phyloP scores from a whole-genome alignment of 2,113 vertebrate species.

The Brachypteracias leptosomus region DNA sequence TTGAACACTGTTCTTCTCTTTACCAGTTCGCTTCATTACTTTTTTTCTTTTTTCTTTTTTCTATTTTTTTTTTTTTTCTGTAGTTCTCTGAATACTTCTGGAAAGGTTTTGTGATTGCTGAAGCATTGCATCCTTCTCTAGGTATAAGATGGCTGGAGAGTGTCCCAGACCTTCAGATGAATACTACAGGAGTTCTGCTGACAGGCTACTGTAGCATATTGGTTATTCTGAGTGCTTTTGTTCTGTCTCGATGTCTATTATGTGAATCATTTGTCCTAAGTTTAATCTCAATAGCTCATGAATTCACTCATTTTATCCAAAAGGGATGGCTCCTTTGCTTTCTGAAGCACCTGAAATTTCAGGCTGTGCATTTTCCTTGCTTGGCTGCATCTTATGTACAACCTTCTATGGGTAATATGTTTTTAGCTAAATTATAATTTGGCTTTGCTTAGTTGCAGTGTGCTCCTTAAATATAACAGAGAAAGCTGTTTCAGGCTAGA shows the following conservation, averaged over 20 bases:
- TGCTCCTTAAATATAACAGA: neutral
- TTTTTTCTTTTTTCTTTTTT: neutral
- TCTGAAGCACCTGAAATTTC: neutral
- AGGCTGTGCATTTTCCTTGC: neutral
- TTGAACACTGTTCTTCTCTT: neutral
- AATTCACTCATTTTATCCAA: neutral
- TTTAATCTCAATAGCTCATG: neutral
- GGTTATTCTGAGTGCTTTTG: neutral
- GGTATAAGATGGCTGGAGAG: neutral
- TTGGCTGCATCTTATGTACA: neutral
- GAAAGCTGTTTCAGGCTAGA: neutral
- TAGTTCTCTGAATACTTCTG: neutral
- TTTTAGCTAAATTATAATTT: constrained; percentile 20
- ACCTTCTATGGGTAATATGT: neutral
- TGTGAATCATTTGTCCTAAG: neutral
- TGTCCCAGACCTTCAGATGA: neutral
- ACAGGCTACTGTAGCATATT: neutral
- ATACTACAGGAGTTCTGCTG: neutral
- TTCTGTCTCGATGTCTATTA: neutral
- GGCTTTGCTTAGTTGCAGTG: neutral
- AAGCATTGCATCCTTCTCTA: neutral
- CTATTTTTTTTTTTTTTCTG: fast-evolving
- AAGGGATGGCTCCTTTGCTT: neutral
- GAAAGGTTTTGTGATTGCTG: neutral
- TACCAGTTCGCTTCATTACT: neutral